Evolutionary conservation across 2,113 vertebrate species (phyloP).

Genomic region (Chamaetylas fuelleborni): DNA sequence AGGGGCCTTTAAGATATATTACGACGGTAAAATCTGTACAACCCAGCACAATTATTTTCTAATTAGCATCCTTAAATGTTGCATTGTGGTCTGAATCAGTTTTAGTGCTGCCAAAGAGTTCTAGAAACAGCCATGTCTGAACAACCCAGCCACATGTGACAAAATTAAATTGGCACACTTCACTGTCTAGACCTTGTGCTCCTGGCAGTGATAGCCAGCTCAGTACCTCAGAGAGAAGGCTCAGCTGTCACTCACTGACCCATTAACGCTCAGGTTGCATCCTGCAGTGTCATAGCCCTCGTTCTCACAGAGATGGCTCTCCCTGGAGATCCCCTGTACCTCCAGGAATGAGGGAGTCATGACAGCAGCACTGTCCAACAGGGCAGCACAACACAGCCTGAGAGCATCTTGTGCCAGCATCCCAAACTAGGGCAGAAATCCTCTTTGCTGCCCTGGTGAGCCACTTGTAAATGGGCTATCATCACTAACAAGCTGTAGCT

Average conservation of each 20-base stretch:
- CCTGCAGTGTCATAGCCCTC: conserved; percentile 70
- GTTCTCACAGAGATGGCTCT: conserved; percentile 62
- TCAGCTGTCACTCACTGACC: conserved; percentile 83
- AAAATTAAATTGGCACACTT: conserved; percentile 77
- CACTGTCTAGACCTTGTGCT: conserved; percentile 62
- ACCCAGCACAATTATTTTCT: conserved; percentile 54
- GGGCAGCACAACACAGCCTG: neutral
- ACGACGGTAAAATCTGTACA: neutral
- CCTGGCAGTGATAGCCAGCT: conserved; percentile 61
- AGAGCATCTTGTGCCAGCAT: neutral
- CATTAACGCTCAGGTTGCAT: conserved; percentile 69
- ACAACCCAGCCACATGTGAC: conserved; percentile 62
- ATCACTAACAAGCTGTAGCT: neutral
- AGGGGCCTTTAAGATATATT: conserved; percentile 32
- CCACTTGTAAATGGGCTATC: neutral
- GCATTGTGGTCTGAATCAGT: conserved; percentile 29
- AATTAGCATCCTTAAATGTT: conserved; percentile 67
- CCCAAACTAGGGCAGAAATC: conserved; percentile 9
- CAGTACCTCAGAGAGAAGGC: conserved; percentile 72
- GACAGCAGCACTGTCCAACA: conserved; percentile 58
- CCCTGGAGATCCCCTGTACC: conserved; percentile 67
- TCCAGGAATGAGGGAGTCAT: conserved; percentile 66
- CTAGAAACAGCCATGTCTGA: conserved; percentile 62
- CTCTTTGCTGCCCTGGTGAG: neutral
- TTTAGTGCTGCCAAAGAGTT: conserved; percentile 43